A percentile compares a stretch with the other conserved stretches of the same genome.
Evolutionary conservation across 2,888 invertebrate genomes (phyloP).

Genomic region (Phaonia tiefii): DNA sequence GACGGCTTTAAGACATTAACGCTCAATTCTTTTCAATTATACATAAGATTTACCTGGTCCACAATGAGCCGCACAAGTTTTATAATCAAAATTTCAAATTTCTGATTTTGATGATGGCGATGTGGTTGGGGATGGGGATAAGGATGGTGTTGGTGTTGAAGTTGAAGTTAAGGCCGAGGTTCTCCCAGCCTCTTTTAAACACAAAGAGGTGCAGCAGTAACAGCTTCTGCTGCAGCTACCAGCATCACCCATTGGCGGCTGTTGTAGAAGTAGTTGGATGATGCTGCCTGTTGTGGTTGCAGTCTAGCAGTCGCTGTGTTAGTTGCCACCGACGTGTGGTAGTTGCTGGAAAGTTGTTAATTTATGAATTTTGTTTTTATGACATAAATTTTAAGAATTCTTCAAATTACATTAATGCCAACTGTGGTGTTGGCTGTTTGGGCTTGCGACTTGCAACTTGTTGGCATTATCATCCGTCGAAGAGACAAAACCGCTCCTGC

Average conservation of each 20-base stretch:
- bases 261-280: neutral
- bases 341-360: slow-evolving; percentile 64
- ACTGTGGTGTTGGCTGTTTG: slow-evolving; percentile 43
- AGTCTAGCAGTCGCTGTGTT: slow-evolving; percentile 14
- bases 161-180: slow-evolving; percentile 7
- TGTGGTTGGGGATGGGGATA: slow-evolving; percentile 39
- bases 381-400: slow-evolving; percentile 59
- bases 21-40: slow-evolving; percentile 67
- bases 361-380: slow-evolving; percentile 67
- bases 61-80: neutral
- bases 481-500: slow-evolving; percentile 19
- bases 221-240: neutral
- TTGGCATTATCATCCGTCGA: neutral
- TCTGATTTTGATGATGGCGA: slow-evolving; percentile 47
- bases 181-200: neutral
- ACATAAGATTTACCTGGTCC: slow-evolving; percentile 43
- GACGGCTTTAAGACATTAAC: slow-evolving; percentile 62
- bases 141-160: slow-evolving; percentile 39
- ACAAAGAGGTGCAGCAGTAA: slow-evolving; percentile 51
- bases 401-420: slow-evolving; percentile 60
- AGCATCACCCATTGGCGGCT: neutral
- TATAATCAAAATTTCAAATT: slow-evolving; percentile 51
- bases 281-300: too few relatives aligned
- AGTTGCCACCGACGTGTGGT: neutral
- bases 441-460: slow-evolving; percentile 42